Conservation (phyloP, 2,888 invertebrate genomes). For the Kuschelorhynchus macadamiae region DNA sequence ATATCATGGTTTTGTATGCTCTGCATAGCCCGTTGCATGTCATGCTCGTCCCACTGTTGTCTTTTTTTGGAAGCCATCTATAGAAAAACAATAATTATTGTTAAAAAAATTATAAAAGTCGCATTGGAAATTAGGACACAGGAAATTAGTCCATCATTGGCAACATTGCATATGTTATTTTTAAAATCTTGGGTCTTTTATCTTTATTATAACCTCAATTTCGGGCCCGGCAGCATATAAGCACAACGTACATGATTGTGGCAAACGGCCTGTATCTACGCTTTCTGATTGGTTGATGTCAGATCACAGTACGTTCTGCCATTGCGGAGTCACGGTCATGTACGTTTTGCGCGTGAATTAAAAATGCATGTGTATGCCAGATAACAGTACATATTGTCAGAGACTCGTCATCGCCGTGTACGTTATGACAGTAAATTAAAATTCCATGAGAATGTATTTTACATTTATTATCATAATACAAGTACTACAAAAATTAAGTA, state of each 20-base stretch:
- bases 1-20: too few relatives aligned
- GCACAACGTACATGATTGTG: conserved; percentile 1
- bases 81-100: too few relatives aligned
- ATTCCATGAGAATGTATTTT: background rate
- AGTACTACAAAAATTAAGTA: background rate
- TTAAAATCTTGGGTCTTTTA: too few relatives aligned
- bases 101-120: too few relatives aligned
- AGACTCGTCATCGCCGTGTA: conserved; percentile 4
- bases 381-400: conserved; percentile 5
- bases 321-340: conserved; percentile 31
- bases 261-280: conserved; percentile 2
- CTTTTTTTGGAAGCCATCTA: too few relatives aligned
- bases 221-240: conserved; percentile 1
- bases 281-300: conserved; percentile 28
- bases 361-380: background rate
- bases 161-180: too few relatives aligned
- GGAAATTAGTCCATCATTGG: too few relatives aligned
- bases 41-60: too few relatives aligned
- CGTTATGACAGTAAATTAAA: conserved; percentile 2
- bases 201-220: too few relatives aligned
- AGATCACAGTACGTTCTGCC: conserved; percentile 31
- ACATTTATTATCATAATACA: background rate
- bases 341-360: conserved; percentile 14
- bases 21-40: too few relatives aligned
- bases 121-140: too few relatives aligned